Conservation (phyloP, 1,140 invertebrate genomes). For the Brachionus asplanchnoidis region DNA sequence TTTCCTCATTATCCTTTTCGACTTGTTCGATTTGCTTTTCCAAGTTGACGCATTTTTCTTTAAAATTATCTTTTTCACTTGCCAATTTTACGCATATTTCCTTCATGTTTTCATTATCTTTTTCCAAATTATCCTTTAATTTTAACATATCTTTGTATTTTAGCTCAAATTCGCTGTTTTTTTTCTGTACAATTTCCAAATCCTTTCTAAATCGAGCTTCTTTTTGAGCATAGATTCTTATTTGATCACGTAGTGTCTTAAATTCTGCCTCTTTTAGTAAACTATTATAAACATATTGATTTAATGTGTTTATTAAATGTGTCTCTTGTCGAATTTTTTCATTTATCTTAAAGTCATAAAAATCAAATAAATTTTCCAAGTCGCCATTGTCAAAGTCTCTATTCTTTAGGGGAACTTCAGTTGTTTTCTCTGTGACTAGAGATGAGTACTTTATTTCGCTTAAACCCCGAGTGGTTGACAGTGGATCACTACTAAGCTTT, state of each 20-base stretch:
- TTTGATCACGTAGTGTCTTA: slow-evolving; percentile 22
- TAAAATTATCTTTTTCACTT: neutral
- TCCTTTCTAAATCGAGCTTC: neutral
- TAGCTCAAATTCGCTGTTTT: slow-evolving; percentile 5
- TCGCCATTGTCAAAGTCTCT: neutral
- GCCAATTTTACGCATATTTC: neutral
- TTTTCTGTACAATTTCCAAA: neutral
- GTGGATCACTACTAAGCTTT: neutral
- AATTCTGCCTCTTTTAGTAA: slow-evolving; percentile 16
- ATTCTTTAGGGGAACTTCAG: neutral
- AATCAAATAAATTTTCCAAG: slow-evolving; percentile 7
- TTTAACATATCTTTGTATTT: slow-evolving; percentile 32
- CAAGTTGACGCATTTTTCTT: slow-evolving; percentile 11
- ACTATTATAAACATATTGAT: slow-evolving; percentile 23
- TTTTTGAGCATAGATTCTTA: neutral
- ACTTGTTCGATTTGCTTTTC: slow-evolving; percentile 29
- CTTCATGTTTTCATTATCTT: slow-evolving; percentile 12
- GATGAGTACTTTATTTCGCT: neutral
- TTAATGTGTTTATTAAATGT: slow-evolving; percentile 11
- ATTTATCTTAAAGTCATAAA: slow-evolving; percentile 17
- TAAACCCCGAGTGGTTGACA: neutral
- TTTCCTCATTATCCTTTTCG: slow-evolving; percentile 22
- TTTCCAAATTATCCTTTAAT: neutral
- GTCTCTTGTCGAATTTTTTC: slow-evolving; percentile 21
- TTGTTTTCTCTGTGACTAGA: neutral